Evolutionary conservation across 2,797 vertebrate genomes (phyloP).

Genomic region (Chelon auratus): DNA sequence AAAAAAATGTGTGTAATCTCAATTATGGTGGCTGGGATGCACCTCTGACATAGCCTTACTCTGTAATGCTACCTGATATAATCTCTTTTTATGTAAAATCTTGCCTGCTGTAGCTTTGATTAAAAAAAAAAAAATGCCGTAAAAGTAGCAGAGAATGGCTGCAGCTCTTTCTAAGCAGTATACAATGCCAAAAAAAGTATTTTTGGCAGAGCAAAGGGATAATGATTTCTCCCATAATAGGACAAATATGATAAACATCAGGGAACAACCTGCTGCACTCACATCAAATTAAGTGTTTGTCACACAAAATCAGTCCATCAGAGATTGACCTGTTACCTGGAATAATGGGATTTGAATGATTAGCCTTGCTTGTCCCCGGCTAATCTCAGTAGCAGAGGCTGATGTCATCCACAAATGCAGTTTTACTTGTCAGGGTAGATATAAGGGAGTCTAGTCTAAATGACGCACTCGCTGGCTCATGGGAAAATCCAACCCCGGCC

Average conservation of each 20-base stretch:
- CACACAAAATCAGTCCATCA: slow-evolving; percentile 26
- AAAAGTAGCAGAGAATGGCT: slow-evolving; percentile 15
- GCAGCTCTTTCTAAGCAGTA: slow-evolving; percentile 1
- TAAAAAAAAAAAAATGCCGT: slow-evolving; percentile 24
- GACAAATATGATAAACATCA: slow-evolving; percentile 40
- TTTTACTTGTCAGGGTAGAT: slow-evolving; percentile 18
- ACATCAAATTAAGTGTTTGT: slow-evolving; percentile 37
- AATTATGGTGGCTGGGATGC: slow-evolving; percentile 33
- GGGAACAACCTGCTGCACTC: slow-evolving; percentile 26
- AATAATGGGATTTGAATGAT: slow-evolving; percentile 37
- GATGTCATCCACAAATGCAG: slow-evolving; percentile 27
- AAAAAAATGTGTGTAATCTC: slow-evolving; percentile 48
- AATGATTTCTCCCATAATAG: slow-evolving; percentile 20
- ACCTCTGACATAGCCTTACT: slow-evolving; percentile 29
- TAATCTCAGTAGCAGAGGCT: slow-evolving; percentile 11
- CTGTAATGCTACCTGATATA: slow-evolving; percentile 28
- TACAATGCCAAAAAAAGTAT: slow-evolving; percentile 10
- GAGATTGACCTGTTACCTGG: slow-evolving; percentile 17
- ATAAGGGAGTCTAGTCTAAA: slow-evolving; percentile 20
- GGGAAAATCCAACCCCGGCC: slow-evolving; percentile 28
- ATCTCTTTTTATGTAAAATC: slow-evolving; percentile 41
- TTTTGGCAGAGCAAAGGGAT: slow-evolving; percentile 13
- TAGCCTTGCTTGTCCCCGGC: slow-evolving; percentile 21
- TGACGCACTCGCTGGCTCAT: slow-evolving; percentile 18
- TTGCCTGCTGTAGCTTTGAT: slow-evolving; percentile 33